A percentile compares a stretch with the other conserved stretches of the same genome.
phyloP scores from a whole-genome alignment of 2,113 vertebrate genomes.

The Butorides virescens region DNA sequence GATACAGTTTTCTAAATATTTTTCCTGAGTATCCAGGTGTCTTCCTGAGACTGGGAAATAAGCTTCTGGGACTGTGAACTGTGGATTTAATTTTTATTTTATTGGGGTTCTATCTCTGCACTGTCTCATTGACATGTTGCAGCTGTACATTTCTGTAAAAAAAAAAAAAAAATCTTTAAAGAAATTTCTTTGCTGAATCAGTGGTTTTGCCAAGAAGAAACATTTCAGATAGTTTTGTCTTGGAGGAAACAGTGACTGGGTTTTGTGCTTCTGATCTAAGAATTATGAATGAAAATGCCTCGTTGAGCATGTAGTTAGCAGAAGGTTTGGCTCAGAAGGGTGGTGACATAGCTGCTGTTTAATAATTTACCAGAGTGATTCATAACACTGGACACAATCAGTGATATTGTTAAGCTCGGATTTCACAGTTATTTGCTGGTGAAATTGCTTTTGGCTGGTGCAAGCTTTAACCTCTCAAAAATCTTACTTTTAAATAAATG shows the following conservation, averaged over 20 bases:
- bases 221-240: not conserved
- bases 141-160: not conserved
- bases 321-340: not conserved
- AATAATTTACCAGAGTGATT: slow-evolving; percentile 14
- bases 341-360: not conserved
- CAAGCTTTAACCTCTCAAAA: not conserved
- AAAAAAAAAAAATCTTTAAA: not conserved
- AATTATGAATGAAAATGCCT: not conserved
- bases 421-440: not conserved
- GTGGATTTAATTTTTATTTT: not conserved
- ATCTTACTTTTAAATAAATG: not conserved
- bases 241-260: not conserved
- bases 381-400: not conserved
- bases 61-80: not conserved
- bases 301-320: not conserved
- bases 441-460: not conserved
- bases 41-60: not conserved
- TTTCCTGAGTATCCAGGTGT: not conserved
- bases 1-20: not conserved
- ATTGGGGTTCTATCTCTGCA: not conserved
- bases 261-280: not conserved
- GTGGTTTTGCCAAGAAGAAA: not conserved
- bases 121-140: not conserved
- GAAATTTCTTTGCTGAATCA: not conserved
- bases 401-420: not conserved